These are phyloP conservation scores for Clarias pachynema DNA, from an alignment of 2,797 vertebrate species.

Conservation along the genomic window DNA sequence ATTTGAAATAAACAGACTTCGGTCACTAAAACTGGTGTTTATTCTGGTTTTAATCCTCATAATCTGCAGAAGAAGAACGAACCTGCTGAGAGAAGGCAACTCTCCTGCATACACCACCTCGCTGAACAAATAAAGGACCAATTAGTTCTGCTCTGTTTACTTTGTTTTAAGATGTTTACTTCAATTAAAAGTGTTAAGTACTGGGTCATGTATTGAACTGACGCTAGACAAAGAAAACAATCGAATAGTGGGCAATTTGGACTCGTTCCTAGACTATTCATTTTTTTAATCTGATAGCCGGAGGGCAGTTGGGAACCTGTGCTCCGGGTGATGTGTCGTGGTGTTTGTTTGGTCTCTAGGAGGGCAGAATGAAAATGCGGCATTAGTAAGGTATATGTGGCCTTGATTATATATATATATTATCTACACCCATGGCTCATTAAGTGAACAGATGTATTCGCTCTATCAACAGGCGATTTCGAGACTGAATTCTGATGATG, in stretches of 20 bases:
- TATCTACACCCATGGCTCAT: not conserved
- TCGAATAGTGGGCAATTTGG: not conserved
- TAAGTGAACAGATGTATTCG: not conserved
- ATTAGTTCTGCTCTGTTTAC: constrained; percentile 46
- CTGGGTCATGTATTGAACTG: constrained; percentile 15
- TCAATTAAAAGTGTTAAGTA: constrained; percentile 38
- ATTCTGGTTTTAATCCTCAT: constrained; percentile 18
- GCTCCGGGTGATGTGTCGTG: constrained; percentile 53
- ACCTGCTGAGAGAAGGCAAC: constrained; percentile 27
- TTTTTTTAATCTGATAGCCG: not conserved
- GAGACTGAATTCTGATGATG: not conserved
- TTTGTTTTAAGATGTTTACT: constrained; percentile 41
- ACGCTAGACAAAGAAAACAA: constrained; percentile 7
- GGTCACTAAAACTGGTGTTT: constrained; percentile 10
- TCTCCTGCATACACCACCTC: constrained; percentile 23
- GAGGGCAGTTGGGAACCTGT: not conserved
- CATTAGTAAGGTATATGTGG: not conserved
- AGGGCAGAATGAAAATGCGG: constrained; percentile 72
- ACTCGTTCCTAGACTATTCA: not conserved
- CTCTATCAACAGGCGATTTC: not conserved
- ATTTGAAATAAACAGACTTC: constrained; percentile 6
- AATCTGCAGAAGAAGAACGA: constrained; percentile 23
- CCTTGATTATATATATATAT: not conserved
- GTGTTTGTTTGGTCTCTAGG: constrained; percentile 70
- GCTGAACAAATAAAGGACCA: constrained; percentile 36